Conservation (phyloP, 2,113 vertebrate genomes). For the Echinops telfairi region DNA sequence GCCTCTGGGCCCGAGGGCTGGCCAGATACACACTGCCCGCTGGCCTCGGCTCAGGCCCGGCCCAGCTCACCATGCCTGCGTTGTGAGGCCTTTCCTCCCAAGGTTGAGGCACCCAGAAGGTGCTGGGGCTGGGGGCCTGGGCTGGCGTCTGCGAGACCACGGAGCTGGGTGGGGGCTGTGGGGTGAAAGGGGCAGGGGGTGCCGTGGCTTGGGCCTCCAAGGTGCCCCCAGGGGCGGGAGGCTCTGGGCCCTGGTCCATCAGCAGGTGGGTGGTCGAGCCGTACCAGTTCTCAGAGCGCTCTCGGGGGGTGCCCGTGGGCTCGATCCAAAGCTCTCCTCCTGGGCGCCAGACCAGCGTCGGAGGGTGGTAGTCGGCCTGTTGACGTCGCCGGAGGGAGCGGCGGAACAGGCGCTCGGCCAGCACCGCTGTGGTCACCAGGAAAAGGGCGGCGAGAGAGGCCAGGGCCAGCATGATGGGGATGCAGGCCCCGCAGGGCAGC, state of each 20-base stretch:
- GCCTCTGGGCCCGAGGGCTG: slow-evolving; percentile 55
- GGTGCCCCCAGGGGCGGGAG: not conserved
- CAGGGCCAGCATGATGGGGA: slow-evolving; percentile 80
- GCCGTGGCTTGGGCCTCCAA: slow-evolving; percentile 67
- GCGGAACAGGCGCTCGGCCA: slow-evolving; percentile 80
- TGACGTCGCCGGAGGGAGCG: not conserved
- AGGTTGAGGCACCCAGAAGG: slow-evolving; percentile 71
- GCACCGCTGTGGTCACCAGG: slow-evolving; percentile 65
- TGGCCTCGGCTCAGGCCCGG: slow-evolving; percentile 54
- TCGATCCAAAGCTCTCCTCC: slow-evolving; percentile 82
- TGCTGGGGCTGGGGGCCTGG: not conserved
- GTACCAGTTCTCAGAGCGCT: slow-evolving; percentile 80
- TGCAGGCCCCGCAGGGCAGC: slow-evolving; percentile 73
- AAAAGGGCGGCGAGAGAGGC: slow-evolving; percentile 70
- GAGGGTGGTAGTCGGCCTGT: rapidly evolving
- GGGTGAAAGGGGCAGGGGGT: not conserved
- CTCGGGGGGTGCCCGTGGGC: slow-evolving; percentile 61
- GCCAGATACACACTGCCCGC: not conserved
- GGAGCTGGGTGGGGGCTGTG: not conserved
- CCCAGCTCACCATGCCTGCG: slow-evolving; percentile 70
- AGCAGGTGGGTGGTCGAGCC: slow-evolving; percentile 71
- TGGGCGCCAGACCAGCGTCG: slow-evolving; percentile 77
- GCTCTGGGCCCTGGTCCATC: not conserved
- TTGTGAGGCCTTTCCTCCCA: not conserved
- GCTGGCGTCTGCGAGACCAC: not conserved